Percentiles rank a stretch among this genome's conserved stretches.
These are phyloP conservation scores for Mycetomoellerius zeteki DNA, from an alignment of 1,140 invertebrate species.

Conservation along the genomic window DNA sequence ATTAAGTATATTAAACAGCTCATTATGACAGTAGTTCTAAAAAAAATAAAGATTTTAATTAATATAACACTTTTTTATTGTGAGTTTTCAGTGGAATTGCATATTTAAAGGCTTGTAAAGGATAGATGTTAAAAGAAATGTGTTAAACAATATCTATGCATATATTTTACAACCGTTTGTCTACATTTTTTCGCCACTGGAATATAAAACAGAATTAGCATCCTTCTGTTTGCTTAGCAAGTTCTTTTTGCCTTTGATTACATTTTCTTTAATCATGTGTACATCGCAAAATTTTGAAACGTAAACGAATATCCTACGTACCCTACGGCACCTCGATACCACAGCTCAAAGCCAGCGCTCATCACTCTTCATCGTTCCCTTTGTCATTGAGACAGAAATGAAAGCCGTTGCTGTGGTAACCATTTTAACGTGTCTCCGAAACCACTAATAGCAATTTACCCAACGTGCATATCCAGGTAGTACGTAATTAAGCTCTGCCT, in stretches of 20 bases:
- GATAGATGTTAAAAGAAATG: no score
- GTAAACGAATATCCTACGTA: slow-evolving; percentile 16
- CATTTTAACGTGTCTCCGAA: slow-evolving; percentile 58
- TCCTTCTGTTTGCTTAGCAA: no score
- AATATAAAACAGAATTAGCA: not conserved
- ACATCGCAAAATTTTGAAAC: not conserved
- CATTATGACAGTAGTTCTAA: no score
- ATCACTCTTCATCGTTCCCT: slow-evolving; percentile 62
- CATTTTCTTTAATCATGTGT: not conserved
- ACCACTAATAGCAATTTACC: slow-evolving; percentile 73
- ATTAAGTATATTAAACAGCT: no score
- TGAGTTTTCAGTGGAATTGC: no score
- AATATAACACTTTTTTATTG: no score
- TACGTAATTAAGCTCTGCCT: slow-evolving; percentile 71
- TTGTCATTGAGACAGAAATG: slow-evolving; percentile 60
- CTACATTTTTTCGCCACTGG: no score
- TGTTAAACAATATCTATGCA: no score
- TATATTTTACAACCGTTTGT: no score
- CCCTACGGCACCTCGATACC: slow-evolving; percentile 3
- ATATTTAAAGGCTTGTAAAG: no score
- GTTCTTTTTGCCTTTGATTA: not conserved
- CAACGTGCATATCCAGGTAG: slow-evolving; percentile 64
- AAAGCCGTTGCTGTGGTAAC: slow-evolving; percentile 65
- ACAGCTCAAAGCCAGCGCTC: slow-evolving; percentile 36
- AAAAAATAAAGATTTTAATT: no score